Evolutionary conservation across 2,888 invertebrate genomes (phyloP), one percentile per base, ranked within the genome.

Genomic region (Leucophenga montana): DNA sequence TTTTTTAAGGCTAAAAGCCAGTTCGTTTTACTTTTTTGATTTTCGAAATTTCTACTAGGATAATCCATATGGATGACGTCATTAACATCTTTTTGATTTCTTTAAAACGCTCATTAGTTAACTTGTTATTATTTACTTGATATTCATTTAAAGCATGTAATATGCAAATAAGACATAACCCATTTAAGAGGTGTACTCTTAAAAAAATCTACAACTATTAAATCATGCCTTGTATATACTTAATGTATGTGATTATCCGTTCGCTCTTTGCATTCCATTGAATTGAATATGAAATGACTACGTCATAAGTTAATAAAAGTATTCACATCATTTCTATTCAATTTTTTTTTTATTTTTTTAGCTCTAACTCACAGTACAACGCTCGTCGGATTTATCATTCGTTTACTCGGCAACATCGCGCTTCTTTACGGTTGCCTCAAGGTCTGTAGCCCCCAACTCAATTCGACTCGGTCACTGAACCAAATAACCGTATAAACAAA

Each of bases 371-470:
- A 65, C 46, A 50, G 67, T 39, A 68, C 65, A 8, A 61, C 73
- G 6, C 68, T 85, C 11, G 56, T 84, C 44, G 75, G 73, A 31
- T 77, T 85, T 27, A 76, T 71, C 3, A 67, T 85, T 18, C 66
- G 66, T 3, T 14, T 85, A 1, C 8, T 82, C 9, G 71, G 65
- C 27, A 85, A 80, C 69, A 59, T 82, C 44, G 76, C 79, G 33
- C 69, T 85, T 22, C 68, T 85, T 14, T 66, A 80, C 22, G 85
- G 85, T 4, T 78, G 74, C 22, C 31, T 77, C 0, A 69, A 73
- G 77, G 85, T 85, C 61, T 69, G 77, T 31, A 39, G 39, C 22
- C 39, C 39, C 3, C 39, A 39, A 39, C 39, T 1, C 39, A 39
- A 39, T 5, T 39, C 27, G 27, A 27, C 27, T 27, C 27, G 27